Evolutionary conservation across 1,140 invertebrate genomes (phyloP).

Genomic region (Phocides pigmalion): DNA sequence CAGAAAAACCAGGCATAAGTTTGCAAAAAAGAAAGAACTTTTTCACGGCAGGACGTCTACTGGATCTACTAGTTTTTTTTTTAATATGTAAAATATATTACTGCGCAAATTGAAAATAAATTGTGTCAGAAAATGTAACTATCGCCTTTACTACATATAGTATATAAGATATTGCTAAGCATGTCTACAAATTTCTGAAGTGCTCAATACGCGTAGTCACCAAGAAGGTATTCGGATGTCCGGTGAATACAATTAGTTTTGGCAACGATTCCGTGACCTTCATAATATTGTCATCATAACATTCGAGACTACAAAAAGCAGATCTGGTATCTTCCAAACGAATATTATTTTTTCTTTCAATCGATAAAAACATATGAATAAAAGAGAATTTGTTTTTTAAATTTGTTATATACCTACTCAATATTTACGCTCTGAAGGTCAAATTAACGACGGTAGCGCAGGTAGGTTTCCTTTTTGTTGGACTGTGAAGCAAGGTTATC

Average conservation of each 20-base stretch:
- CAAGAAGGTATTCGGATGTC: constrained; percentile 41
- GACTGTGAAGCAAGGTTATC: constrained; percentile 20
- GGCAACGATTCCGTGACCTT: constrained; percentile 39
- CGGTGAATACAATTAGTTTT: constrained; percentile 40
- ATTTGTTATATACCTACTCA: constrained; percentile 8
- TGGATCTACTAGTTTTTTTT: too few relatives aligned
- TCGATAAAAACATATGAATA: constrained; percentile 11
- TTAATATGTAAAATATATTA: not conserved
- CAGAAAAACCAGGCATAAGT: too few relatives aligned
- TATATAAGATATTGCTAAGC: too few relatives aligned
- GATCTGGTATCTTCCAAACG: constrained; percentile 18
- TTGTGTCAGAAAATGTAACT: not conserved
- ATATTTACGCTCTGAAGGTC: constrained; percentile 28
- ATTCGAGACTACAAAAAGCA: constrained; percentile 16
- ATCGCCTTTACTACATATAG: too few relatives aligned
- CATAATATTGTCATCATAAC: constrained; percentile 24
- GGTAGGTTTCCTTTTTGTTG: constrained; percentile 32
- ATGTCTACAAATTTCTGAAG: constrained; percentile 30
- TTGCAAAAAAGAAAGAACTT: too few relatives aligned
- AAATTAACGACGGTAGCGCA: constrained; percentile 24
- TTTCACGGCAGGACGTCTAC: too few relatives aligned
- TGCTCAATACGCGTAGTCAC: constrained; percentile 29
- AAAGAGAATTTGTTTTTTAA: constrained; percentile 15
- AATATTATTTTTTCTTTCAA: constrained; percentile 5
- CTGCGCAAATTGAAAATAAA: not conserved